Evolutionary conservation across 2,113 vertebrate species (phyloP).

Genomic region (Xenotilapia leptura): DNA sequence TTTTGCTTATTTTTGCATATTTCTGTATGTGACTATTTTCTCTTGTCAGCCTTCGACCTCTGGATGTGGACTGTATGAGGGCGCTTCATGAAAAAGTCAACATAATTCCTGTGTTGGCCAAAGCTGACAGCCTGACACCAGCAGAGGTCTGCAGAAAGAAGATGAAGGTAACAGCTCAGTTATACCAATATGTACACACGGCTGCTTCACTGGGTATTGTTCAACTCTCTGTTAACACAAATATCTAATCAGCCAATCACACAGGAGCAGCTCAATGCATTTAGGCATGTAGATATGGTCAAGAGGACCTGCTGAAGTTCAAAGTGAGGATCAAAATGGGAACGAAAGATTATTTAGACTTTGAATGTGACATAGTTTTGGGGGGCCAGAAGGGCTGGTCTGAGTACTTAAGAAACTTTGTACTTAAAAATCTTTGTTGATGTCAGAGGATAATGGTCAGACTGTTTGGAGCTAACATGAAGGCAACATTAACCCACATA

Average conservation of each 20-base stretch:
- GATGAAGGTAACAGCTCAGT: constrained; percentile 40
- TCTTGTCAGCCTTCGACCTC: constrained; percentile 59
- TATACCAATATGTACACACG: background rate
- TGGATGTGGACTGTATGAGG: constrained; percentile 73
- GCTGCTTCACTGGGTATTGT: background rate
- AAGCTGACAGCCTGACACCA: constrained; percentile 72
- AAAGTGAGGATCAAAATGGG: background rate
- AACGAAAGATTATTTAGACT: background rate
- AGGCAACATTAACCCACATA: background rate
- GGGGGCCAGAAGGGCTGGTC: background rate
- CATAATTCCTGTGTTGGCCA: constrained; percentile 72
- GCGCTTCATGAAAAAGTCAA: constrained; percentile 73
- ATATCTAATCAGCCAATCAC: background rate
- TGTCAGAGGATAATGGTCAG: background rate
- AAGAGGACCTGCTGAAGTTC: background rate
- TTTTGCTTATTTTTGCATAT: background rate
- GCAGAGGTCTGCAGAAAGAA: constrained; percentile 61
- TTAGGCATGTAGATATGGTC: background rate
- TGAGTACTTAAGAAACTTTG: background rate
- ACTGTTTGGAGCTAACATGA: background rate
- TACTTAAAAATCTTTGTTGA: background rate
- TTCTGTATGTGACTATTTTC: background rate
- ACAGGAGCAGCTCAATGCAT: background rate
- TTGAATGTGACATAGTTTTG: background rate
- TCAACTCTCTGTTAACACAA: background rate